Conservation (phyloP, 2,113 vertebrate genomes). For the Peromyscus maniculatus region DNA sequence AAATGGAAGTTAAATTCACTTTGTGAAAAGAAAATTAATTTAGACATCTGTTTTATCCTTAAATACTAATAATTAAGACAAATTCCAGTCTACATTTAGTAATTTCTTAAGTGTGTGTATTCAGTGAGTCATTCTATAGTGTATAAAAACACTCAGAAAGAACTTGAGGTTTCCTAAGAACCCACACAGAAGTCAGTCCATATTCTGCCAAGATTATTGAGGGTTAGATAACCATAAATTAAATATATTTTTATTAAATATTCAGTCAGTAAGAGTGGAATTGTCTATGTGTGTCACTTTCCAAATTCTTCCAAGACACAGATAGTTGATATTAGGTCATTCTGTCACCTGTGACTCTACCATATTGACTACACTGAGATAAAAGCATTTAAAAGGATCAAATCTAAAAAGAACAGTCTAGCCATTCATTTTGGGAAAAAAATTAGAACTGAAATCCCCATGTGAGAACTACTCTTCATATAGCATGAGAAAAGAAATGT, state of each 20-base stretch:
- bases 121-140: neutral
- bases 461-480: neutral
- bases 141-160: neutral
- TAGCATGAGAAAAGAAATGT: neutral
- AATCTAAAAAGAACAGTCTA: neutral
- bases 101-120: neutral
- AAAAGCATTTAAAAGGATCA: neutral
- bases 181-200: neutral
- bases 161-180: neutral
- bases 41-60: neutral
- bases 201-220: neutral
- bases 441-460: neutral
- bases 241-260: neutral
- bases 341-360: neutral
- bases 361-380: neutral
- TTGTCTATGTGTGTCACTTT: neutral
- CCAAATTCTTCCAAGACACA: neutral
- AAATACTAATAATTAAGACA: slow-evolving; percentile 2
- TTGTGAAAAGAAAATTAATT: neutral
- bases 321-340: neutral
- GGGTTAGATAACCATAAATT: neutral
- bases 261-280: neutral
- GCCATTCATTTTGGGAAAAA: neutral
- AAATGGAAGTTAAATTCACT: slow-evolving; percentile 2
- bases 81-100: neutral